Conservation (phyloP, 1,140 invertebrate genomes). For the Cydia splendana region DNA sequence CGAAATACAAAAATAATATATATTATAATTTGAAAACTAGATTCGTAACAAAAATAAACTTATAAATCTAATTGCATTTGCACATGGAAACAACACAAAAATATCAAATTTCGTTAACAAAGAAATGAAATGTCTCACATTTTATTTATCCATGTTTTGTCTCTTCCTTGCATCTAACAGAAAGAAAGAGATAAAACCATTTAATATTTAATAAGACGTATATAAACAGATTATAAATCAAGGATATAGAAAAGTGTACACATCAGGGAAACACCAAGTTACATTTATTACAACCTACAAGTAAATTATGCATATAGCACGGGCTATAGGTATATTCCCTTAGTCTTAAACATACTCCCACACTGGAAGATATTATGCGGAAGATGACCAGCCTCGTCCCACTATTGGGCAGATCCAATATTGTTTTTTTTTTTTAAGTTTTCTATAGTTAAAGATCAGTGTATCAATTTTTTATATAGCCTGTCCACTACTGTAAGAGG, state of each 20-base stretch:
- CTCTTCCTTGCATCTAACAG: not conserved
- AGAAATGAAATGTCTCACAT: not conserved
- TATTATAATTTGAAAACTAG: constrained; percentile 19
- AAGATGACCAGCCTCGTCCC: constrained; percentile 8
- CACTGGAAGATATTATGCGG: constrained; percentile 30
- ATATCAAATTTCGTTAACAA: constrained; percentile 36
- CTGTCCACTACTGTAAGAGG: not conserved
- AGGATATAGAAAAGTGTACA: constrained; percentile 8
- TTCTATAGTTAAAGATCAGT: not conserved
- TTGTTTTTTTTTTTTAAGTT: not conserved
- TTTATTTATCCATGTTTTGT: not conserved
- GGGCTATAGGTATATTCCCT: not conserved
- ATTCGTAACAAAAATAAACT: constrained; percentile 41
- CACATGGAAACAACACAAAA: constrained; percentile 35
- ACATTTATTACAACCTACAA: not conserved
- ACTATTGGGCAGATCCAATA: not conserved
- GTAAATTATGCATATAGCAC: not conserved
- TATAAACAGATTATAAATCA: not conserved
- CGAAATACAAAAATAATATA: constrained; percentile 27
- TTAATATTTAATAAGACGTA: not conserved
- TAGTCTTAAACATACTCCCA: constrained; percentile 2
- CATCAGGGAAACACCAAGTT: not conserved
- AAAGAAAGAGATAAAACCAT: constrained; percentile 8
- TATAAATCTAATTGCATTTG: constrained; percentile 35
- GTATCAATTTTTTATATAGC: not conserved